These are phyloP conservation scores for Scyliorhinus canicula DNA, from an alignment of 2,797 vertebrate species.

Conservation along the genomic window DNA sequence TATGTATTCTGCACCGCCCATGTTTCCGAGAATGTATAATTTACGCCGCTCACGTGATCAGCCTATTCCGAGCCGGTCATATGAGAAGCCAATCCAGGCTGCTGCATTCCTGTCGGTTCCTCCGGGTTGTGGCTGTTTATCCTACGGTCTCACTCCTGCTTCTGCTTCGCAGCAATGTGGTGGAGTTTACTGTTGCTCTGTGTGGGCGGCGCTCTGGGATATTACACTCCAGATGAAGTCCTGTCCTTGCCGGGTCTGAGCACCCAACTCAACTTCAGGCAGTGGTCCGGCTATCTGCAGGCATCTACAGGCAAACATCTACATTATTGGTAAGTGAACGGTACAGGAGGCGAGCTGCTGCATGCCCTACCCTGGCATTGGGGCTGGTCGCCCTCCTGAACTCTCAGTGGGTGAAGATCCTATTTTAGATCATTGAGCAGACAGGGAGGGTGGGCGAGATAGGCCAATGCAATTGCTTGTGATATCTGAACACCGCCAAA, in stretches of 20 bases:
- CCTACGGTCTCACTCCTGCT: not conserved
- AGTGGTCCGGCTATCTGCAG: slow-evolving; percentile 66
- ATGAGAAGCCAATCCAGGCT: not conserved
- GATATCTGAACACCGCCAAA: not conserved
- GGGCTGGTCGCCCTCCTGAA: not conserved
- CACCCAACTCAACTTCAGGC: slow-evolving; percentile 56
- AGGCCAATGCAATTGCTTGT: not conserved
- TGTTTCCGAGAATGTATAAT: not conserved
- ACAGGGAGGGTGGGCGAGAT: too few relatives aligned
- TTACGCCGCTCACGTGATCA: not conserved
- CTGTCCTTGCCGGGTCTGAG: slow-evolving; percentile 56
- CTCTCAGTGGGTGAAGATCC: not conserved
- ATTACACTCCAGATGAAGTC: slow-evolving; percentile 60
- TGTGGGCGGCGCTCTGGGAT: slow-evolving; percentile 45
- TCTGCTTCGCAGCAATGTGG: not conserved
- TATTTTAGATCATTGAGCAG: not conserved
- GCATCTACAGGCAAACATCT: slow-evolving; percentile 56
- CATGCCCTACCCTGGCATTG: not conserved
- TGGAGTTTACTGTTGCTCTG: slow-evolving; percentile 42
- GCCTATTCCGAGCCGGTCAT: not conserved
- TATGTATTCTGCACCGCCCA: not conserved
- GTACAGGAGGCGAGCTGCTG: not conserved
- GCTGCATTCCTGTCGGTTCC: slow-evolving; percentile 41
- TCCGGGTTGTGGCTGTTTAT: not conserved
- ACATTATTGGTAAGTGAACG: slow-evolving; percentile 63